A percentile compares a stretch with the other conserved stretches of the same genome.
phyloP scores from a whole-genome alignment of 2,888 invertebrate genomes.

The Suillia variegata region DNA sequence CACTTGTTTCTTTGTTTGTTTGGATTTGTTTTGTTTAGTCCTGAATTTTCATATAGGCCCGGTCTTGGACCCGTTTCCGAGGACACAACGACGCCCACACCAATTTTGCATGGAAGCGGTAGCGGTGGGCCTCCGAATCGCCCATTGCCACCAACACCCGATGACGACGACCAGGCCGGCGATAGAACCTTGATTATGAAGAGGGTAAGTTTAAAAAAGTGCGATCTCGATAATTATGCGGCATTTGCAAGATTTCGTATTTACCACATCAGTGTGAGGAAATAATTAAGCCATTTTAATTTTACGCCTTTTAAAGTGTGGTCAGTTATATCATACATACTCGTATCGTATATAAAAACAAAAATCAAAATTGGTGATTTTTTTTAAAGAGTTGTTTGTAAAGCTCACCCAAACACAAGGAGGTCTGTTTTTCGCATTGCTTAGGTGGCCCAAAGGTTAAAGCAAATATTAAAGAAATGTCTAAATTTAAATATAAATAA shows the following conservation, averaged over 20 bases:
- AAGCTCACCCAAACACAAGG: no score
- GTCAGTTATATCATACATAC: no score
- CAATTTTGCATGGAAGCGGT: slow-evolving; percentile 54
- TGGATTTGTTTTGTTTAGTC: slow-evolving; percentile 65
- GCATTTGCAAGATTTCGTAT: slow-evolving; percentile 26
- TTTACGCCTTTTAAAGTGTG: not conserved
- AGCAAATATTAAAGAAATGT: not conserved
- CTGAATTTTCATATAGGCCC: slow-evolving; percentile 82
- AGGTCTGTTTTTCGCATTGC: slow-evolving; percentile 21
- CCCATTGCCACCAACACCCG: slow-evolving; percentile 93
- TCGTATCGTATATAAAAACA: no score
- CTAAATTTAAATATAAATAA: slow-evolving; percentile 22
- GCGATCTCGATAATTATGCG: slow-evolving; percentile 26
- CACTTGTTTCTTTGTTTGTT: not conserved
- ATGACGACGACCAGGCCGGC: slow-evolving; percentile 81
- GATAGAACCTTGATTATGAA: slow-evolving; percentile 92
- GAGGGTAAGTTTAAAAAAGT: slow-evolving; percentile 81
- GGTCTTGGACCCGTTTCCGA: slow-evolving; percentile 71
- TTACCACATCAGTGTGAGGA: not conserved
- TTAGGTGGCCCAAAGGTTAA: slow-evolving; percentile 1
- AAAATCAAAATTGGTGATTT: slow-evolving; percentile 30
- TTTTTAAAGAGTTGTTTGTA: no score
- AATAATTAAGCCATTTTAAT: no score
- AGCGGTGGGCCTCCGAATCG: slow-evolving; percentile 84
- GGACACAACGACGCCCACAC: slow-evolving; percentile 59